phyloP scores from a whole-genome alignment of 2,797 vertebrate species.

The Cuniculus paca region DNA sequence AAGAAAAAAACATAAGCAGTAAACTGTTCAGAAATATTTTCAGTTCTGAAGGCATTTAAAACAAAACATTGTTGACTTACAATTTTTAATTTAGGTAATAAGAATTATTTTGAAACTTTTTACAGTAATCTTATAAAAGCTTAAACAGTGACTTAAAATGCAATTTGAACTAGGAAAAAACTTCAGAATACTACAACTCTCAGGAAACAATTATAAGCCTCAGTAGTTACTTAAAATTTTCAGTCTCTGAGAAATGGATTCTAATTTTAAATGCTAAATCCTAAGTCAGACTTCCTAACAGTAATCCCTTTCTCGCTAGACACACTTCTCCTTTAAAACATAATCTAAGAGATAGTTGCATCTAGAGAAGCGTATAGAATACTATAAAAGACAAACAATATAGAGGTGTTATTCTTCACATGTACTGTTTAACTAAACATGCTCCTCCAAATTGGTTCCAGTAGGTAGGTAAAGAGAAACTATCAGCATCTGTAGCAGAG shows the following conservation, averaged over 20 bases:
- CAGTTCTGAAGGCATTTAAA: conserved; percentile 33
- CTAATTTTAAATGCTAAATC: neutral
- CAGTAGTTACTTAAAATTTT: conserved; percentile 11
- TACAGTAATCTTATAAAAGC: neutral
- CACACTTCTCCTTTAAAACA: neutral
- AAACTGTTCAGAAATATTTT: conserved; percentile 27
- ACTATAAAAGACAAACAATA: neutral
- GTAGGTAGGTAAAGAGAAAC: neutral
- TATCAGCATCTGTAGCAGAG: neutral
- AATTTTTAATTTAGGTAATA: conserved; percentile 26
- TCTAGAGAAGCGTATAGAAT: conserved; percentile 3
- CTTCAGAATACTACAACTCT: neutral
- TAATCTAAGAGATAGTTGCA: neutral
- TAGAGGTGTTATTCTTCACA: neutral
- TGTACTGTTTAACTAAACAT: neutral
- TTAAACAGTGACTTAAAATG: conserved; percentile 42
- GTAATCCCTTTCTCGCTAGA: neutral
- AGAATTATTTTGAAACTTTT: conserved; percentile 58
- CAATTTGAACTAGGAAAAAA: neutral
- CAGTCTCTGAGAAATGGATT: conserved; percentile 7
- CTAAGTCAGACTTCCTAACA: neutral
- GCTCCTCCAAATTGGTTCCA: neutral
- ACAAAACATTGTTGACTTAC: conserved; percentile 40
- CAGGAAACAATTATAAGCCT: conserved; percentile 16
- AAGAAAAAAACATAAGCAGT: neutral